phyloP scores from a whole-genome alignment of 2,797 vertebrate species.

The Myotis myotis region DNA sequence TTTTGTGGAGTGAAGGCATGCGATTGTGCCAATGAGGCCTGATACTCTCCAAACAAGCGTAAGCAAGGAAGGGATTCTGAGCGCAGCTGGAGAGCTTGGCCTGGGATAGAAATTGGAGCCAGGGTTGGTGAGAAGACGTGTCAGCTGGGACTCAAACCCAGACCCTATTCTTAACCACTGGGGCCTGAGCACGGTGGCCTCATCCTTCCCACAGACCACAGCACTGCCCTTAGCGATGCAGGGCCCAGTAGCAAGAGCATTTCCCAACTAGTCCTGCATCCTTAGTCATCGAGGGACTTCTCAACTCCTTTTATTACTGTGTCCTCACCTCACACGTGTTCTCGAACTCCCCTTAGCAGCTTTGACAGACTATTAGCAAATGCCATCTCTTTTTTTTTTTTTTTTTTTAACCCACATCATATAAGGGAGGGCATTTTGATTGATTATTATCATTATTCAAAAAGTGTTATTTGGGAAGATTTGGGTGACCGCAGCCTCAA shows the following conservation, averaged over 20 bases:
- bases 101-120: background rate
- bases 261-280: background rate
- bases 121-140: background rate
- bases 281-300: background rate
- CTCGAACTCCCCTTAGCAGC: background rate
- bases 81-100: background rate
- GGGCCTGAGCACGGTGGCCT: no score
- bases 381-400: background rate
- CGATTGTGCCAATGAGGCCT: background rate
- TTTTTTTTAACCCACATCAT: background rate
- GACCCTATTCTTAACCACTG: background rate
- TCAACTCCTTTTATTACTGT: background rate
- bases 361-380: background rate
- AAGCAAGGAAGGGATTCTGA: background rate
- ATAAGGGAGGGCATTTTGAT: background rate
- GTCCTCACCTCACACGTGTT: background rate
- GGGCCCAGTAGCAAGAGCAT: background rate
- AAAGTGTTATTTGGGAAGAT: background rate
- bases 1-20: background rate
- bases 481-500: background rate
- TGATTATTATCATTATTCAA: background rate
- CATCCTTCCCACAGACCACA: accelerated
- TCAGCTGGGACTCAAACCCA: background rate
- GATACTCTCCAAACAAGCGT: background rate
- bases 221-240: background rate